Evolutionary conservation across 2,797 vertebrate genomes (phyloP), one percentile per base, ranked within the genome.

Genomic region (Enteromius viviparus): DNA sequence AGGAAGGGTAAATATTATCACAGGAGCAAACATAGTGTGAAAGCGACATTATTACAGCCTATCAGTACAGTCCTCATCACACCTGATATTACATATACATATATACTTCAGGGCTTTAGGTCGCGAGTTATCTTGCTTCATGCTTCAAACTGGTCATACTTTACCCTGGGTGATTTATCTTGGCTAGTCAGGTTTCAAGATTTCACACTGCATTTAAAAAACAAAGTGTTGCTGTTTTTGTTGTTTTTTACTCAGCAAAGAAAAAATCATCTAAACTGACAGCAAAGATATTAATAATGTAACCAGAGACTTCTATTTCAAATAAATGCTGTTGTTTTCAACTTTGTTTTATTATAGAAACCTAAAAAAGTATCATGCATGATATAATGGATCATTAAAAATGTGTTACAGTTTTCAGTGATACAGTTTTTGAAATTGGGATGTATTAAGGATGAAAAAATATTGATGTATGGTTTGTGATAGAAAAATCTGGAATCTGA

Each of bases 1-100:
- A 76, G 62, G 45, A 76, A 76, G 19, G 34, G 71, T 82, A 76
- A 76, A 68, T 82, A 76, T 75, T 76, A 76, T 12, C 17, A 42
- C 17, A 6, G 32, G 1, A 53, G 70, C n/a, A 82, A 75, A 66
- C 60, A 51, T 14, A 32, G 34, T 2, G 0, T 19, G 40, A 81
- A 81, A 49, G 4, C 64, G 55, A 64, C 55, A 23, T 71, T 37
- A 74, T 72, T 51, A 81, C 55, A 37, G 58, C 19, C 32, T 29
- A 15, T 62, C 21, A 65, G 55, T 9, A 17, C 3, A 11, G 10
- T 47, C 76, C 53, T 34, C 34, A 5, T 37, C 34, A 14, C 8
- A 17, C 21, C 47, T 29, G n/a, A 4, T 66, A 29, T 79, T 55
- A 58, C 0, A 0, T 40, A 58, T 40, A 40, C 37, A 40, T 37